phyloP scores from a whole-genome alignment of 2,113 vertebrate genomes.

The Gulo gulo region DNA sequence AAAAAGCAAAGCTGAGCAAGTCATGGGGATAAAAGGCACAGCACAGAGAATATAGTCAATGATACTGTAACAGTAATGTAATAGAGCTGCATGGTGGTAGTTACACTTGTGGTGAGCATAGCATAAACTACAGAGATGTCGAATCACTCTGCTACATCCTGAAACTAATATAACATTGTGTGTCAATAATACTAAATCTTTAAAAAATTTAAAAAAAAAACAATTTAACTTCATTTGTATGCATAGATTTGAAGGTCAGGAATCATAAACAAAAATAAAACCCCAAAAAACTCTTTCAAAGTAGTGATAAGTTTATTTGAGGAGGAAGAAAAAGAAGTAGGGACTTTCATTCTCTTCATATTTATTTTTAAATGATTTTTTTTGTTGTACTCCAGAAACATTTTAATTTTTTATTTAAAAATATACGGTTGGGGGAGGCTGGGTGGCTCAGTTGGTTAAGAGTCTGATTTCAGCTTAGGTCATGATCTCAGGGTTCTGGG shows the following conservation, averaged over 20 bases:
- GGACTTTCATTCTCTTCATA: not conserved
- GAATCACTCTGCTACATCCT: not conserved
- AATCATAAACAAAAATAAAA: not conserved
- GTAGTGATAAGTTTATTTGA: not conserved
- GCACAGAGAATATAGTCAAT: not conserved
- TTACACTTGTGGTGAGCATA: not conserved
- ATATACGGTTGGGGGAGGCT: not conserved
- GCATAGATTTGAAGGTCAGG: not conserved
- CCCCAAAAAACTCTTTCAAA: not conserved
- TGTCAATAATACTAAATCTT: not conserved
- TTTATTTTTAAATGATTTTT: not conserved
- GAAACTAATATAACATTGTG: not conserved
- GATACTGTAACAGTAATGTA: not conserved
- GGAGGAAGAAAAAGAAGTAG: not conserved
- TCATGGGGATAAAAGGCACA: not conserved
- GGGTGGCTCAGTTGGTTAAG: not conserved
- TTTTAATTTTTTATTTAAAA: not conserved
- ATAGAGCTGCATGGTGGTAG: not conserved
- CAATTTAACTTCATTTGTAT: not conserved
- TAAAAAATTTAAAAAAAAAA: not conserved
- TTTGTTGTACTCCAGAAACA: not conserved
- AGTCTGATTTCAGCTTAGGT: not conserved
- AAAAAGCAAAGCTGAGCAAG: not conserved
- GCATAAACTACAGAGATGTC: not conserved
- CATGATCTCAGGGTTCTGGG: not conserved